Evolutionary conservation across 2,113 vertebrate species (phyloP), one percentile per base, ranked within the genome.

Genomic region (Anser brachyrhynchus): DNA sequence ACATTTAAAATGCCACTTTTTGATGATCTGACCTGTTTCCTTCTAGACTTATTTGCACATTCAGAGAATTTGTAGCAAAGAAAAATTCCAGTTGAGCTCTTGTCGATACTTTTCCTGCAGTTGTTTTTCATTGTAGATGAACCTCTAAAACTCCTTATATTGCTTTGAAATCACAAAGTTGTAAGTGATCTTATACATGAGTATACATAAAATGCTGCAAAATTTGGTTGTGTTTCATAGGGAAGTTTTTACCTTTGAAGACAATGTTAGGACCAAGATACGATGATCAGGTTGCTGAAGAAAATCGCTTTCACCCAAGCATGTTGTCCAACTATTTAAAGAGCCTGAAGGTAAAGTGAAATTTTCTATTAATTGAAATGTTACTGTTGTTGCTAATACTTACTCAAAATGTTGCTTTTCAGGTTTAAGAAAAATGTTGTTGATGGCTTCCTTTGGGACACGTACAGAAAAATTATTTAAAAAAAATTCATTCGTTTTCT

Each of bases 311-410:
- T 96, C 98, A 99, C 80, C 99, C 99, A 0, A 99, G 98, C 96
- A 99, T 99, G 99, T 98, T 99, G 87, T 99, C 98, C 89, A 99
- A 99, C 97, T 99, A 98, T 96, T 98, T 99, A 76, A 99, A 99
- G 97, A 99, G 99, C 97, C 97, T 99, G 44, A 99, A 99, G 98
- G 99, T 99, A 98, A 98, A 97, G 95, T 92, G 86, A 52, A 26
- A 61, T 89, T 83, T 94, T 80, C 57, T 78, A 25, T 23, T 69
- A 67, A 59, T 22, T 74, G 46, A 80, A 81, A 65, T 16, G 25
- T 59, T 79, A 5, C 51, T 74, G 75, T 66, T 26, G 25, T 81
- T 79, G 10, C 66, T 85, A 51, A 17, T 51, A 3, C 70, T 73
- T 76, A 64, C 55, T 77, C 43, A 54, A 28, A 28, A 31, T 55